A percentile compares a stretch with the other conserved stretches of the same genome.
Evolutionary conservation across 2,113 vertebrate species (phyloP).

Genomic region (Pungitius pungitius): DNA sequence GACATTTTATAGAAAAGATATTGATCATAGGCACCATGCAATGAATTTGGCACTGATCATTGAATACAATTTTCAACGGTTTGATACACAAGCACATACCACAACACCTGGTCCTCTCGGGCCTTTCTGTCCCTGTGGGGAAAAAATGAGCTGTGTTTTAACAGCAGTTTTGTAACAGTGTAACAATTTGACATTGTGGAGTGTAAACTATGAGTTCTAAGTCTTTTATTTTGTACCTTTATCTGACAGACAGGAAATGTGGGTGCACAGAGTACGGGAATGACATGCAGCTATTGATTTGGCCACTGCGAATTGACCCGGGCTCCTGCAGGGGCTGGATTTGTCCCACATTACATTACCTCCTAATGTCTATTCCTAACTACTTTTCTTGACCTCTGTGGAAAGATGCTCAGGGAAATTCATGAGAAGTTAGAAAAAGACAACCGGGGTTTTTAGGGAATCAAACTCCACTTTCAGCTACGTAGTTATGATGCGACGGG

Average conservation of each 20-base stretch:
- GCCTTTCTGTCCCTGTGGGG: constrained; percentile 88
- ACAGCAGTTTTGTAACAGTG: constrained; percentile 6
- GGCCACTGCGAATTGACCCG: background rate
- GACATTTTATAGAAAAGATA: background rate
- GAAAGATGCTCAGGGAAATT: no score
- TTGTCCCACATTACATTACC: no score
- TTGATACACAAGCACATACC: constrained; percentile 63
- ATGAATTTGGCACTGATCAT: background rate
- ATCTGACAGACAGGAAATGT: background rate
- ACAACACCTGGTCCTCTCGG: constrained; percentile 81
- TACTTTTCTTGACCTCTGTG: no score
- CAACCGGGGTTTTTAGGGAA: no score
- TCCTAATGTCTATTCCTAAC: no score
- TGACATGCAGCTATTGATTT: background rate
- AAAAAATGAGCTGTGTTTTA: constrained; percentile 33
- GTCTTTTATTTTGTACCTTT: background rate
- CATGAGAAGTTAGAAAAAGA: no score
- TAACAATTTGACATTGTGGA: background rate
- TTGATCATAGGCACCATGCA: background rate
- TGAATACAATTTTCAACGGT: constrained; percentile 11
- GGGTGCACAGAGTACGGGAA: background rate
- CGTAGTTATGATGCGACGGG: no score
- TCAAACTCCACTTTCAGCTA: no score
- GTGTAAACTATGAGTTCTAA: background rate
- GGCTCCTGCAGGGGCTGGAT: background rate